phyloP scores from a whole-genome alignment of 92 coral and sea anemone species.

The Heteractis magnifica region DNA sequence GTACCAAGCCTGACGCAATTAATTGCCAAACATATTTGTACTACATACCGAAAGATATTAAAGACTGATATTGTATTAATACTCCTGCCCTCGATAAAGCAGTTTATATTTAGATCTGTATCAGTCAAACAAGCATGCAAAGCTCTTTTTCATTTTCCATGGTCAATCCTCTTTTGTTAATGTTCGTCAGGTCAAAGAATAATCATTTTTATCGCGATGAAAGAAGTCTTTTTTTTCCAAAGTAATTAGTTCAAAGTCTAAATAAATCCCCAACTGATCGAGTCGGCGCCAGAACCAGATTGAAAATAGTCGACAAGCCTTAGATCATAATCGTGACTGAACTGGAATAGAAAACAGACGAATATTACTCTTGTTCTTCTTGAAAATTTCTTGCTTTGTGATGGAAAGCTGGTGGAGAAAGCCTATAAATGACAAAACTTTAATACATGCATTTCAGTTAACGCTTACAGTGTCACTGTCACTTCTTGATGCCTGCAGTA shows the following conservation, averaged over 20 bases:
- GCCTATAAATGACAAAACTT: no score
- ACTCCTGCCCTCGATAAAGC: neutral
- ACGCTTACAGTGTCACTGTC: no score
- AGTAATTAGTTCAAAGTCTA: neutral
- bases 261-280: neutral
- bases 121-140: neutral
- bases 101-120: neutral
- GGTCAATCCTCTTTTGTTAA: neutral
- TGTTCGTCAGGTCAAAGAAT: neutral
- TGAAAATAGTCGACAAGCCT: neutral
- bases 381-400: neutral
- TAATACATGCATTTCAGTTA: no score
- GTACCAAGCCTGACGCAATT: neutral
- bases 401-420: neutral
- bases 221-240: neutral
- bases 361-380: neutral
- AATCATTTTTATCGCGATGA: neutral
- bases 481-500: no score
- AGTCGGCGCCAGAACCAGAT: constrained; percentile 6
- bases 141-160: neutral
- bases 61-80: neutral
- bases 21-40: neutral
- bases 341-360: neutral
- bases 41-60: neutral
- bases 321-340: constrained; percentile 3